phyloP scores from a whole-genome alignment of 2,113 vertebrate species.

The Pygoscelis adeliae region DNA sequence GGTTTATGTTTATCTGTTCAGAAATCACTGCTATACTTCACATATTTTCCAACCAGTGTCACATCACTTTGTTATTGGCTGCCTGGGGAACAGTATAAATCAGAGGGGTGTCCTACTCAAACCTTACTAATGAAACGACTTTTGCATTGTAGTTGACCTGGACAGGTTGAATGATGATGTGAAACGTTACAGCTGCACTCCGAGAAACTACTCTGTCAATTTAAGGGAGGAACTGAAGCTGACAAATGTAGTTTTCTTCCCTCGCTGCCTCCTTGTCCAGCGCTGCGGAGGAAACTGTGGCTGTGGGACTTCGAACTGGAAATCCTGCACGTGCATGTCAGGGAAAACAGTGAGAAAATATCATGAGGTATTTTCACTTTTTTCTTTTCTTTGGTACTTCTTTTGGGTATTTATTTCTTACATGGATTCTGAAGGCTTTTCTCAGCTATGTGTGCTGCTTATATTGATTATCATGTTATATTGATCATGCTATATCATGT shows the following conservation, averaged over 20 bases:
- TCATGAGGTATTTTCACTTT: constrained; percentile 83
- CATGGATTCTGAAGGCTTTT: neutral
- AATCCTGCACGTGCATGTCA: constrained; percentile 86
- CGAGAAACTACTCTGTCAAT: constrained; percentile 92
- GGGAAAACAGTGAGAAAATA: constrained; percentile 88
- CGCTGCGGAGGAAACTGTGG: constrained; percentile 95
- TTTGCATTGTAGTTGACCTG: constrained; percentile 86
- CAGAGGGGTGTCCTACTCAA: neutral
- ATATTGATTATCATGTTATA: neutral
- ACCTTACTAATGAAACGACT: neutral
- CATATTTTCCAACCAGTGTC: neutral
- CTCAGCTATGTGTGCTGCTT: neutral
- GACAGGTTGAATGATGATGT: constrained; percentile 92
- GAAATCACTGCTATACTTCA: neutral
- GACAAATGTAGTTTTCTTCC: constrained; percentile 91
- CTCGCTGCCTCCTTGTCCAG: constrained; percentile 92
- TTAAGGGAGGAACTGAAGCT: constrained; percentile 89
- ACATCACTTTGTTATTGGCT: neutral
- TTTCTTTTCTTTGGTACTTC: neutral
- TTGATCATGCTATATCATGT: neutral
- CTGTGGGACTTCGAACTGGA: constrained; percentile 87
- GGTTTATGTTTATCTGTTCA: neutral
- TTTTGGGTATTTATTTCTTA: neutral
- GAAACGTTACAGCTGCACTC: constrained; percentile 95
- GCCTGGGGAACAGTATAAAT: neutral